phyloP scores from a whole-genome alignment of 2,888 invertebrate species.

The Netelia virgata region DNA sequence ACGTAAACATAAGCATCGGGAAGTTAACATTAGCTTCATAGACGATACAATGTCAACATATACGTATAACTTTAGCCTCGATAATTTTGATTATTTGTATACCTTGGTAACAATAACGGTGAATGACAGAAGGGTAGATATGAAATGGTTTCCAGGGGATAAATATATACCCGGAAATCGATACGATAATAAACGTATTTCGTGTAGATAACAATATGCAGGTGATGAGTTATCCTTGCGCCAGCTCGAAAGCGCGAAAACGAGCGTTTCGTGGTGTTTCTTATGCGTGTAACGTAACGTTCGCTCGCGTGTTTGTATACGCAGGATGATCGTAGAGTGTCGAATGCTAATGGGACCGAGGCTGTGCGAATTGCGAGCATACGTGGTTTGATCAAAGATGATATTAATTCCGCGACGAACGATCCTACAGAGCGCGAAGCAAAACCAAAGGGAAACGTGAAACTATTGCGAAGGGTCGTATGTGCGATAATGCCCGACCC shows the following conservation, averaged over 20 bases:
- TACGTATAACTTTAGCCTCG: conserved; percentile 13
- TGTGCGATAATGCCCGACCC: not conserved
- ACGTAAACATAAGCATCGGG: conserved; percentile 9
- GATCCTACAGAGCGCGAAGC: conserved; percentile 39
- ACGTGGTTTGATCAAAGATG: conserved; percentile 47
- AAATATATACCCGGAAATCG: conserved; percentile 50
- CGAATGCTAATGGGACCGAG: conserved; percentile 30
- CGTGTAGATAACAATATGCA: conserved; percentile 24
- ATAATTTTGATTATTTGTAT: conserved; percentile 28
- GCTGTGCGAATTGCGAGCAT: conserved; percentile 42
- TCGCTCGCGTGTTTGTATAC: conserved; percentile 15
- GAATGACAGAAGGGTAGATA: conserved; percentile 9
- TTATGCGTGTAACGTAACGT: conserved; percentile 1
- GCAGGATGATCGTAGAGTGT: conserved; percentile 6
- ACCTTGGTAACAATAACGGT: conserved; percentile 36
- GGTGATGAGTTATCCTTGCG: conserved; percentile 40
- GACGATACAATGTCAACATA: conserved; percentile 15
- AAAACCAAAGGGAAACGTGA: conserved; percentile 48
- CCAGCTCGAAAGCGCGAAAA: conserved; percentile 50
- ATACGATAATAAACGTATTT: conserved; percentile 55
- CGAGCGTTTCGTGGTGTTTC: no score
- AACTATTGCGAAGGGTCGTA: conserved; percentile 26
- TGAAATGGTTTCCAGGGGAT: conserved; percentile 24
- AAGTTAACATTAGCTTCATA: conserved; percentile 12
- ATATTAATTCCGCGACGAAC: conserved; percentile 52